These are phyloP conservation scores for Sebastes itinus DNA, from an alignment of 2,797 vertebrate species.

Conservation along the genomic window DNA sequence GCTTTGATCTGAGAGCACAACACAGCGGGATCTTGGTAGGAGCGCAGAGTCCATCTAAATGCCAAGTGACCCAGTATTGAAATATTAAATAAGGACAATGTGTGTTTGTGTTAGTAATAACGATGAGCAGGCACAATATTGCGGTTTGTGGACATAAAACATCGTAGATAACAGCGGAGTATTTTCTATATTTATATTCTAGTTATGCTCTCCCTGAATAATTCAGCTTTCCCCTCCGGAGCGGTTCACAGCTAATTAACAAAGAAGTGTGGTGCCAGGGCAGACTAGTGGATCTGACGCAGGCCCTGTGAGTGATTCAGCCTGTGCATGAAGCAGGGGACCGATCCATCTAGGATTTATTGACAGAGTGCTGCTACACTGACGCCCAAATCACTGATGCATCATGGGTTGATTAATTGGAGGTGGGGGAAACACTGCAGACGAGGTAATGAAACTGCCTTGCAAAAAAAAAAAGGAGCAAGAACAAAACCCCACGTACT, in stretches of 20 bases:
- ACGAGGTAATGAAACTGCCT: conserved; percentile 63
- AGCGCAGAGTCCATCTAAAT: conserved; percentile 26
- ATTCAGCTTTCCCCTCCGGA: conserved; percentile 71
- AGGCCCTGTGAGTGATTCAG: conserved; percentile 69
- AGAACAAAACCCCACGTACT: conserved; percentile 2
- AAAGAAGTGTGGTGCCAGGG: conserved; percentile 67
- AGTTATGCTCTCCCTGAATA: conserved; percentile 68
- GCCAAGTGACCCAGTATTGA: conserved; percentile 49
- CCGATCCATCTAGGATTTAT: conserved; percentile 73
- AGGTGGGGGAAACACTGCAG: conserved; percentile 45
- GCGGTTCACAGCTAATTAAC: conserved; percentile 79
- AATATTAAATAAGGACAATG: conserved; percentile 57
- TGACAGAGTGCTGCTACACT: conserved; percentile 65
- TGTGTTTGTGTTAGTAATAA: conserved; percentile 54
- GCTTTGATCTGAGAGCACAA: conserved; percentile 4
- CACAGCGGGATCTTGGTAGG: conserved; percentile 24
- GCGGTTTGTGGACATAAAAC: conserved; percentile 41
- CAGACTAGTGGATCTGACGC: conserved; percentile 64
- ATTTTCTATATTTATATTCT: conserved; percentile 73
- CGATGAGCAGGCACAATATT: conserved; percentile 11
- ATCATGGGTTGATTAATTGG: conserved; percentile 78
- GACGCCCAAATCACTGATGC: conserved; percentile 72
- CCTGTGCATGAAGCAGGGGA: conserved; percentile 59
- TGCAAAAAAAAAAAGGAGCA: neutral
- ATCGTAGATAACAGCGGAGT: conserved; percentile 27